Evolutionary conservation across 2,888 invertebrate genomes (phyloP), one percentile per base, ranked within the genome.

Genomic region (Loripinus fragilis): DNA sequence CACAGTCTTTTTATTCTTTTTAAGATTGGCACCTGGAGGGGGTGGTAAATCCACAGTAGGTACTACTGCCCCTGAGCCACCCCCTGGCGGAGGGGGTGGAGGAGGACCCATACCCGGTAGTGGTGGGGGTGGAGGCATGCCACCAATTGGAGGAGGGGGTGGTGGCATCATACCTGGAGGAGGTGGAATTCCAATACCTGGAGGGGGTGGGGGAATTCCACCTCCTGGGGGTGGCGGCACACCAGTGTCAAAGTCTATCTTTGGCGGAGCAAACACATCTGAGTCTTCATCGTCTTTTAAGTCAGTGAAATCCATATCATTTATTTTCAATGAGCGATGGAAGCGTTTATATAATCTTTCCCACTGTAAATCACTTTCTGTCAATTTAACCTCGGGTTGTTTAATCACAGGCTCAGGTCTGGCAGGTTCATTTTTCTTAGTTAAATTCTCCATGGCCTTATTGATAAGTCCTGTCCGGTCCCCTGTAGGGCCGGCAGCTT

Each of bases 281-380:
- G 96, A 95, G 92, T 99, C 99, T 86, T 99, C 98, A 74, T 97
- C 97, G 45, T 96, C 96, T 70, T 95, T 96, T 72, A 99, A 95
- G 94, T 99, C 99, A 17, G 98, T 98, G 94, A 99, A 99, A 94
- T 99, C 99, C 91, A 99, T 95, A 94, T 99, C 99, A 93, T 98
- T 98, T 83, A 95, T 94, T 67, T 98, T 95, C 85, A 97, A 96
- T 2, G 94, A 94, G n/a, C 81, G 96, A 73, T 93, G 90, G 72
- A 92, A 83, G 60, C 87, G 80, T 72, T 91, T 89, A 74, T 90
- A 88, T 45, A 99, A 94, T 91, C 97, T 97, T 91, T 99, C 98
- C 99, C 99, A 99, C 91, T 98, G 97, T 1, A 98, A 94, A 91
- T 99, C 98, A 91, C 97, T 97, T 94, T 98, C 98, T 0, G 97